A percentile compares a stretch with the other conserved stretches of the same genome.
Evolutionary conservation across 2,113 vertebrate genomes (phyloP).

Genomic region (Tapirus terrestris): DNA sequence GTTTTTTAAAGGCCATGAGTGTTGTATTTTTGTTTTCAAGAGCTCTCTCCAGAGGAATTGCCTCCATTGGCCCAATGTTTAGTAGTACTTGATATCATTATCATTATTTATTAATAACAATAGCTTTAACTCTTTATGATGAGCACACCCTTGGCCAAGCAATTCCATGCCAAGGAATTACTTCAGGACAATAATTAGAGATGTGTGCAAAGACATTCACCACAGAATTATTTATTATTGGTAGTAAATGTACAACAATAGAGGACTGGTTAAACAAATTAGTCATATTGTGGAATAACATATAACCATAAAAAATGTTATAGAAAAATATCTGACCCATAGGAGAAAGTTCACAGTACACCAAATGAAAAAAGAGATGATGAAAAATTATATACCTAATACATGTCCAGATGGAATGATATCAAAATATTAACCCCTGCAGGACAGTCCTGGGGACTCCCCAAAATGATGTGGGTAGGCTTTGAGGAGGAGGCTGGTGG

Average conservation of each 20-base stretch:
- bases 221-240: constrained; percentile 37
- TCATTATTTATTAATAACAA: constrained; percentile 28
- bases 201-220: background rate
- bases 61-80: background rate
- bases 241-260: background rate
- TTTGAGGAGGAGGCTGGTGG: background rate
- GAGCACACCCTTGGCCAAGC: background rate
- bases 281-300: background rate
- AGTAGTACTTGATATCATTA: constrained; percentile 19
- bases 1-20: background rate
- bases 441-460: background rate
- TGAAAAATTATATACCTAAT: background rate
- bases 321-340: background rate
- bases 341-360: background rate
- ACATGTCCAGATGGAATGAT: background rate
- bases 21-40: constrained; percentile 12
- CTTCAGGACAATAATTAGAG: constrained; percentile 40
- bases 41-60: background rate
- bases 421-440: background rate
- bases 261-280: background rate
- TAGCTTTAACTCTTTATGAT: background rate
- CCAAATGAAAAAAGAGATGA: background rate
- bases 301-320: background rate
- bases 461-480: background rate
- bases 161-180: constrained; percentile 8